A percentile compares a stretch with the other conserved stretches of the same genome.
phyloP scores from a whole-genome alignment of 2,113 vertebrate genomes.

The Hyperopisus bebe region DNA sequence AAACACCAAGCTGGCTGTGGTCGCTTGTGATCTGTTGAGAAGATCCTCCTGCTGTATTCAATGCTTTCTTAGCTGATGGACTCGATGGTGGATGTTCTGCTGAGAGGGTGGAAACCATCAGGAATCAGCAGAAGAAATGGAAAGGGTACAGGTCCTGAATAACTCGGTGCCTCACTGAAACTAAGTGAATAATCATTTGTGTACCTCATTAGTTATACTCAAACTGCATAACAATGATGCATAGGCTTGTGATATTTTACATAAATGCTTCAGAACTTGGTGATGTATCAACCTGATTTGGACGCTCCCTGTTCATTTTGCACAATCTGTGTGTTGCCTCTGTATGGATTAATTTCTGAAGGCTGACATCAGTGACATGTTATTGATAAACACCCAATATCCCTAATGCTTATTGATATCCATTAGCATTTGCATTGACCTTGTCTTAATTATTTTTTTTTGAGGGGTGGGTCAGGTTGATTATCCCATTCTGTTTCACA shows the following conservation, averaged over 20 bases:
- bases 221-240: background rate
- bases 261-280: background rate
- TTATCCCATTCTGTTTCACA: no score
- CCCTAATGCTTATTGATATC: background rate
- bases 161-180: background rate
- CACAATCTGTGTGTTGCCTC: background rate
- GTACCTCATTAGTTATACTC: background rate
- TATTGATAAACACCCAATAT: background rate
- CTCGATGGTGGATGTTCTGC: background rate
- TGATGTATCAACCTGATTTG: background rate
- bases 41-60: background rate
- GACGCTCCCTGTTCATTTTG: background rate
- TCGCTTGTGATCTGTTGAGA: background rate
- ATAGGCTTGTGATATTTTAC: background rate
- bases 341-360: background rate
- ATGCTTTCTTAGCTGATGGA: background rate
- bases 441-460: background rate
- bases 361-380: background rate
- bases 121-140: background rate
- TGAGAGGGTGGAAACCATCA: background rate
- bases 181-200: background rate
- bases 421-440: background rate
- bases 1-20: background rate
- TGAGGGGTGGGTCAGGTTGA: background rate
- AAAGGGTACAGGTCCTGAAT: background rate